These are phyloP conservation scores for Uropsilus gracilis DNA, from an alignment of 2,113 vertebrate genomes.

Conservation along the genomic window DNA sequence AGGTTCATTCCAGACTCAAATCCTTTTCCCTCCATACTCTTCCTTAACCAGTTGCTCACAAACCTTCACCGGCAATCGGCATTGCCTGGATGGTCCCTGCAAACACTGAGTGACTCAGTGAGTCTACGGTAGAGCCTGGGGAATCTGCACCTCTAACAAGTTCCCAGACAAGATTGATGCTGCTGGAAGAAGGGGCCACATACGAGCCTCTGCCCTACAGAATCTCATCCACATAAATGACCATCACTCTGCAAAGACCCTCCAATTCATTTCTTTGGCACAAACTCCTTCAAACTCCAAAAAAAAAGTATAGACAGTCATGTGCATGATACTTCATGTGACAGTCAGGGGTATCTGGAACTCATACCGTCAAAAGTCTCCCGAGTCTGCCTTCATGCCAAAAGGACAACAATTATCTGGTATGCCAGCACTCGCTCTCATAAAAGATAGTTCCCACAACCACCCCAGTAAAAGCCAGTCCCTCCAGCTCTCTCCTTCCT, in stretches of 20 bases:
- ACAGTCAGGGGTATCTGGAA: background rate
- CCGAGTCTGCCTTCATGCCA: background rate
- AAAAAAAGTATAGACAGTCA: background rate
- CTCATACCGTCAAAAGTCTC: background rate
- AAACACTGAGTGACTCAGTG: background rate
- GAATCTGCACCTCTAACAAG: background rate
- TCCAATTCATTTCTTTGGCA: background rate
- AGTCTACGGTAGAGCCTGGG: background rate
- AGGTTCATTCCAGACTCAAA: background rate
- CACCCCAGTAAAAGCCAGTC: background rate
- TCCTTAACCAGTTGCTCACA: background rate
- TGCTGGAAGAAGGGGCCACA: background rate
- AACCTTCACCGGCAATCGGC: background rate
- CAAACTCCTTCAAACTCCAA: background rate
- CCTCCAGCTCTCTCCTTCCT: background rate
- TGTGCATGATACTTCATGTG: background rate
- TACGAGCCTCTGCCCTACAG: background rate
- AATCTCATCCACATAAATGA: background rate
- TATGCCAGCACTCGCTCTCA: background rate
- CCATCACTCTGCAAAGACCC: background rate
- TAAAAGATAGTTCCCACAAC: background rate
- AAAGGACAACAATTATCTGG: background rate
- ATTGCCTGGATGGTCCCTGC: background rate
- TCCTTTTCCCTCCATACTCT: background rate
- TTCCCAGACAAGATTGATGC: background rate